phyloP scores from a whole-genome alignment of 1,140 invertebrate species.

The Chrysomallon squamiferum region DNA sequence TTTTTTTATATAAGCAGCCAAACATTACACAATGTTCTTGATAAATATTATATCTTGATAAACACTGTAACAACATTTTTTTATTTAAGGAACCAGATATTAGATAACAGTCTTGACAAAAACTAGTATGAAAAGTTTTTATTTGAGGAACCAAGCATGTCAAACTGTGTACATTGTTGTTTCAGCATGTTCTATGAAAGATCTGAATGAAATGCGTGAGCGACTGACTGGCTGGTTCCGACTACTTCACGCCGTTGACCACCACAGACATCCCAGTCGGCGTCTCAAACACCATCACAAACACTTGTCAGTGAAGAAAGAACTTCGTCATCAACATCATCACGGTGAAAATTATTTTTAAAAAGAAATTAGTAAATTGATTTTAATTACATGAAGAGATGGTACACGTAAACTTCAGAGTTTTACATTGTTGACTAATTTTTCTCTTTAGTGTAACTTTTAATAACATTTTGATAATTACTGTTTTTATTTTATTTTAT shows the following conservation, averaged over 20 bases:
- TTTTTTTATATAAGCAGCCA: no score
- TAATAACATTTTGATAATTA: neutral
- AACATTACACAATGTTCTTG: no score
- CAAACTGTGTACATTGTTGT: no score
- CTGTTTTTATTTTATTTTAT: no score
- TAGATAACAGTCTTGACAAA: no score
- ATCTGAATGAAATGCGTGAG: constrained; percentile 16
- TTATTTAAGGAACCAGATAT: no score
- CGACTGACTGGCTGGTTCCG: constrained; percentile 24
- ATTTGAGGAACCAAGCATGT: no score
- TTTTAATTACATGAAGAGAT: neutral
- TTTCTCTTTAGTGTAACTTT: neutral
- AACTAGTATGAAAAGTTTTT: no score
- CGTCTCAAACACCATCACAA: constrained; percentile 3
- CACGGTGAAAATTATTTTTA: constrained; percentile 1
- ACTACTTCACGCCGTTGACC: constrained; percentile 24
- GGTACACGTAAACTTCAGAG: neutral
- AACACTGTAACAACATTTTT: no score
- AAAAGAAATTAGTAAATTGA: neutral
- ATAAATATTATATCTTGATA: no score
- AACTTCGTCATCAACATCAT: constrained; percentile 14
- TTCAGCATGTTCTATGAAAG: neutral
- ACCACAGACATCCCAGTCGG: constrained; percentile 3
- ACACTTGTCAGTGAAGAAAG: constrained; percentile 29
- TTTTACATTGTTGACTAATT: neutral